phyloP scores from a whole-genome alignment of 53 echinoderm and acorn worm species.

The Arbacia lixula region DNA sequence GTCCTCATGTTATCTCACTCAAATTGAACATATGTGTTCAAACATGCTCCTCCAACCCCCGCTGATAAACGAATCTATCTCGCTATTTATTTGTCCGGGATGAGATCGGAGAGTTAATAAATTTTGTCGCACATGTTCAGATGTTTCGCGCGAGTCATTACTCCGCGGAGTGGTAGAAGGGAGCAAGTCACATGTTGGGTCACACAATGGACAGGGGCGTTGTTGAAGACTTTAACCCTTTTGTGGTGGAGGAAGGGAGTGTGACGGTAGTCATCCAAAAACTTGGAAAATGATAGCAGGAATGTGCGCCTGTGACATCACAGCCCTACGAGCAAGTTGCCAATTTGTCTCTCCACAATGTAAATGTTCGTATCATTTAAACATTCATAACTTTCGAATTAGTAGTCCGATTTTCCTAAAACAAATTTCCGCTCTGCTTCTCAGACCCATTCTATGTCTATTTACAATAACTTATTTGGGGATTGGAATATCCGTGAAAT shows the following conservation, averaged over 20 bases:
- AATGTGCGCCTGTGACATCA: too few species aligned
- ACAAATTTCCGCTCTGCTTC: too few species aligned
- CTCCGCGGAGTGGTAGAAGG: neutral
- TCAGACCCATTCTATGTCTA: too few species aligned
- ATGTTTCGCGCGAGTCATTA: neutral
- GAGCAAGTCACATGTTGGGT: neutral
- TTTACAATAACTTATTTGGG: too few species aligned
- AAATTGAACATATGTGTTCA: slow-evolving; percentile 50
- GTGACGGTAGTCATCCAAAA: neutral
- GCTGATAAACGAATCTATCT: slow-evolving; percentile 26
- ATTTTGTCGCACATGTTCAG: slow-evolving; percentile 24
- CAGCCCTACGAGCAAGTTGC: too few species aligned
- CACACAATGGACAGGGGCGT: neutral
- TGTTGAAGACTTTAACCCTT: neutral
- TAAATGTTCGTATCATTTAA: too few species aligned
- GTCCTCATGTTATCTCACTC: slow-evolving; percentile 18
- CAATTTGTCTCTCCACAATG: too few species aligned
- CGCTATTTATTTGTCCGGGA: slow-evolving; percentile 32
- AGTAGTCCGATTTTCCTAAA: too few species aligned
- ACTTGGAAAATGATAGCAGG: too few species aligned
- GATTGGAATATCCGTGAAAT: too few species aligned
- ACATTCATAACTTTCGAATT: too few species aligned
- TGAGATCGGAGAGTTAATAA: slow-evolving; percentile 34
- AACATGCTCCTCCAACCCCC: slow-evolving; percentile 21
- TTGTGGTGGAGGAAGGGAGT: neutral